These are phyloP conservation scores for Diogma glabrata DNA, from an alignment of 2,888 invertebrate species.

Conservation along the genomic window DNA sequence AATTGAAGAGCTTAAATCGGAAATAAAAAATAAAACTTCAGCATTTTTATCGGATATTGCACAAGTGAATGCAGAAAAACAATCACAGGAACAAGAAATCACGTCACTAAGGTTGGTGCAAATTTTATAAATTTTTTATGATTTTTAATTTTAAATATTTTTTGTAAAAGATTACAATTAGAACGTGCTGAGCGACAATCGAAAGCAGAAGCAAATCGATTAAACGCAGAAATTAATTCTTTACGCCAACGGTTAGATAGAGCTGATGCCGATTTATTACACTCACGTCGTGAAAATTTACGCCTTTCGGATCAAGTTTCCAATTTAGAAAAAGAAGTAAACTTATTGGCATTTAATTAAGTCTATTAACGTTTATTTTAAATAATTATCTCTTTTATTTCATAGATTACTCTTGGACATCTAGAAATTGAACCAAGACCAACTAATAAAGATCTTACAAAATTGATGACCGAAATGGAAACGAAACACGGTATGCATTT, in stretches of 20 bases:
- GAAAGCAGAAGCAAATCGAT: slow-evolving; percentile 60
- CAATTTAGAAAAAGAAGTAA: slow-evolving; percentile 69
- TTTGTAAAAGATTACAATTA: slow-evolving; percentile 36
- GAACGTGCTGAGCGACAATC: slow-evolving; percentile 65
- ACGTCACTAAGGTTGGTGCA: slow-evolving; percentile 44
- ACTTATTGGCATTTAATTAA: background rate
- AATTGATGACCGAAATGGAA: slow-evolving; percentile 67
- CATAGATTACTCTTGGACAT: slow-evolving; percentile 47
- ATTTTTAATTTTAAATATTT: background rate
- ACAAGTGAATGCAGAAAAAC: slow-evolving; percentile 64
- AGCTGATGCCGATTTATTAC: slow-evolving; percentile 68
- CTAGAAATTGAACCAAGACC: slow-evolving; percentile 47
- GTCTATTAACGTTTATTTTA: background rate
- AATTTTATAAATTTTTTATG: background rate
- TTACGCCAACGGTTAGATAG: slow-evolving; percentile 64
- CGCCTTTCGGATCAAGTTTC: slow-evolving; percentile 67
- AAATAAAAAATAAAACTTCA: slow-evolving; percentile 57
- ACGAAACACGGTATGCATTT: slow-evolving; percentile 75
- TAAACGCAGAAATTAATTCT: slow-evolving; percentile 63
- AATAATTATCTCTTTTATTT: slow-evolving; percentile 4
- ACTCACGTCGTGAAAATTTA: slow-evolving; percentile 67
- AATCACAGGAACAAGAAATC: slow-evolving; percentile 69
- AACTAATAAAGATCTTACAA: slow-evolving; percentile 56
- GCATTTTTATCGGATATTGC: slow-evolving; percentile 66
- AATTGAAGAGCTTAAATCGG: slow-evolving; percentile 69